These are phyloP conservation scores for Leptopilina drosophilae DNA, from an alignment of 2,888 invertebrate genomes.

Conservation along the genomic window DNA sequence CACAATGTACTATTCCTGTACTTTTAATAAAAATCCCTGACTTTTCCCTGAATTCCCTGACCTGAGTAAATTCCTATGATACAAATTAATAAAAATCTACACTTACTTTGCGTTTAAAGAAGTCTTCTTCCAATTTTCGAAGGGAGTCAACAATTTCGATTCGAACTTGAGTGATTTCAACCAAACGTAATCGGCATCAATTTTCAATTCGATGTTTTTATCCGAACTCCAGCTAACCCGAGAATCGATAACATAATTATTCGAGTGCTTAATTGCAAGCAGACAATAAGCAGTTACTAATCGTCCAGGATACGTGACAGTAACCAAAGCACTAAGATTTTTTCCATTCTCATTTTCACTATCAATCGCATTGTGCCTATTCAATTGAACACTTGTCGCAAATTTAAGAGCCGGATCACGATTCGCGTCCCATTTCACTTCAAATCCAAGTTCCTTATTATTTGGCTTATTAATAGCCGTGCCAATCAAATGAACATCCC, in stretches of 20 bases:
- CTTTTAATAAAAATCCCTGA: too few species aligned
- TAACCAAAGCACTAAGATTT: constrained; percentile 82
- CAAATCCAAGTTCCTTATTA: constrained; percentile 84
- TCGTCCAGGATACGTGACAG: constrained; percentile 87
- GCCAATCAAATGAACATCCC: constrained; percentile 85
- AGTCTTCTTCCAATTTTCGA: constrained; percentile 80
- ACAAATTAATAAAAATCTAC: neutral
- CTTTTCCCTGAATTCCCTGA: too few species aligned
- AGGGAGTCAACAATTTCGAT: constrained; percentile 79
- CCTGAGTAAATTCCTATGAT: too few species aligned
- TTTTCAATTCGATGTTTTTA: constrained; percentile 80
- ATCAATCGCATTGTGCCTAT: constrained; percentile 70
- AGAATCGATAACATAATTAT: constrained; percentile 77
- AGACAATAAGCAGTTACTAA: constrained; percentile 84
- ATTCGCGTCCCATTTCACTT: constrained; percentile 92
- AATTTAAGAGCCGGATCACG: constrained; percentile 88
- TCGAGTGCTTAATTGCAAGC: constrained; percentile 79
- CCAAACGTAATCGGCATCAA: constrained; percentile 80
- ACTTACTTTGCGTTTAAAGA: constrained; percentile 78
- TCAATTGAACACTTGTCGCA: constrained; percentile 81
- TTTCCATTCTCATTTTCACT: constrained; percentile 77
- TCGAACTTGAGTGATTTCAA: constrained; percentile 77
- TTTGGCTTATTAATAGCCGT: constrained; percentile 81
- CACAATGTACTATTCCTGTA: too few species aligned
- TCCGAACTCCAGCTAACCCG: constrained; percentile 85